Conservation (phyloP, 1,140 invertebrate genomes). For the Drosophila ananassae region DNA sequence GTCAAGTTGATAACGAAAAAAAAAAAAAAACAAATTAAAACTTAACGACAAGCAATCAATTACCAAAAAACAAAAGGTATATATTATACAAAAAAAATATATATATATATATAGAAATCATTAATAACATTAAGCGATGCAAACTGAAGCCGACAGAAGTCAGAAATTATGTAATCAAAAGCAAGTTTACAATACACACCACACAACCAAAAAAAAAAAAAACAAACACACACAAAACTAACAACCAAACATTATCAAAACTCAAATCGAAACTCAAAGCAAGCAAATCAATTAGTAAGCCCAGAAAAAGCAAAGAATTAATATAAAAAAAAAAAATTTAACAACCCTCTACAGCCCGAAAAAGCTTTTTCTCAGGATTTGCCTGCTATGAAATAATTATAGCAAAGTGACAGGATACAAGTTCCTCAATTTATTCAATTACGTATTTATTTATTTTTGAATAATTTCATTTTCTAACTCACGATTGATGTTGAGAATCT, state of each 20-base stretch:
- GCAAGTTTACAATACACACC: constrained; percentile 43
- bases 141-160: constrained; percentile 35
- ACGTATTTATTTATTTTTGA: constrained; percentile 23
- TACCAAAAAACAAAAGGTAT: constrained; percentile 38
- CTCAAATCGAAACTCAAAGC: constrained; percentile 45
- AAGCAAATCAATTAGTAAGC: constrained; percentile 62
- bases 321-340: constrained; percentile 4
- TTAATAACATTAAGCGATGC: constrained; percentile 39
- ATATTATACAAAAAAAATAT: constrained; percentile 10
- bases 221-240: constrained; percentile 6
- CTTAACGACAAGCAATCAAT: constrained; percentile 72
- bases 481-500: too few species aligned
- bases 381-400: constrained; percentile 18
- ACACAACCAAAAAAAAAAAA: constrained; percentile 13
- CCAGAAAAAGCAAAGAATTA: constrained; percentile 22
- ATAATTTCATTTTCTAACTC: constrained; percentile 14
- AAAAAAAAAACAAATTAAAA: constrained; percentile 17
- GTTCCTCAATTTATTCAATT: constrained; percentile 57
- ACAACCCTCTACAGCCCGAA: background rate
- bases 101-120: constrained; percentile 44
- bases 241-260: constrained; percentile 42
- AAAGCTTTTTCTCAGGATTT: constrained; percentile 19
- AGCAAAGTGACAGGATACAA: constrained; percentile 22
- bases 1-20: constrained; percentile 34
- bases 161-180: constrained; percentile 63